A percentile compares a stretch with the other conserved stretches of the same genome.
Conservation (phyloP, 2,113 vertebrate genomes). For the Orientallactaga bullata region DNA sequence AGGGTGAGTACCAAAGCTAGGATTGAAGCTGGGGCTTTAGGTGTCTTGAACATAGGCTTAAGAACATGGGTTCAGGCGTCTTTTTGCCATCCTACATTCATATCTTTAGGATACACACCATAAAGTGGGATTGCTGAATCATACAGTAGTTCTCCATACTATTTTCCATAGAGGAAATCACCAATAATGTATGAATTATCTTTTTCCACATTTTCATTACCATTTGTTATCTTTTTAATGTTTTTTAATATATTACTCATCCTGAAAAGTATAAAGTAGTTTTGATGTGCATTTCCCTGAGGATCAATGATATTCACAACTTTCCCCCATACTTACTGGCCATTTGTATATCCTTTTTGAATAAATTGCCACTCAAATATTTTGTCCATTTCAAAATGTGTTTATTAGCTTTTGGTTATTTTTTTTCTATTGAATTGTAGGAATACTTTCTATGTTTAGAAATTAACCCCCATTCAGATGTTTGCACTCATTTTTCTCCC, state of each 20-base stretch:
- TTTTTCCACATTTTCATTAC: neutral
- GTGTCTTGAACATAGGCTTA: neutral
- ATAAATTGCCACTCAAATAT: neutral
- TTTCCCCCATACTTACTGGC: neutral
- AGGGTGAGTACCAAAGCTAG: neutral
- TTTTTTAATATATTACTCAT: neutral
- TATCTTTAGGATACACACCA: neutral
- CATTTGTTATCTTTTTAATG: neutral
- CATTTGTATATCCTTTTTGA: conserved; percentile 7
- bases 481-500: neutral
- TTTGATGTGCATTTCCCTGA: neutral
- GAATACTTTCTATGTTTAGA: neutral
- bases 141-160: neutral
- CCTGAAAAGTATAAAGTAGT: neutral
- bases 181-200: neutral
- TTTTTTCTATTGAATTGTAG: neutral
- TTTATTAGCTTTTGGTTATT: neutral
- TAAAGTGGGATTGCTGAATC: neutral
- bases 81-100: neutral
- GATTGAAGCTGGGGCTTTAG: neutral
- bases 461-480: neutral
- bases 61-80: neutral
- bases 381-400: neutral
- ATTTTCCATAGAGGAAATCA: neutral
- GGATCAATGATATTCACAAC: neutral